phyloP scores from a whole-genome alignment of 2,888 invertebrate genomes.

The Girardia tigrina region DNA sequence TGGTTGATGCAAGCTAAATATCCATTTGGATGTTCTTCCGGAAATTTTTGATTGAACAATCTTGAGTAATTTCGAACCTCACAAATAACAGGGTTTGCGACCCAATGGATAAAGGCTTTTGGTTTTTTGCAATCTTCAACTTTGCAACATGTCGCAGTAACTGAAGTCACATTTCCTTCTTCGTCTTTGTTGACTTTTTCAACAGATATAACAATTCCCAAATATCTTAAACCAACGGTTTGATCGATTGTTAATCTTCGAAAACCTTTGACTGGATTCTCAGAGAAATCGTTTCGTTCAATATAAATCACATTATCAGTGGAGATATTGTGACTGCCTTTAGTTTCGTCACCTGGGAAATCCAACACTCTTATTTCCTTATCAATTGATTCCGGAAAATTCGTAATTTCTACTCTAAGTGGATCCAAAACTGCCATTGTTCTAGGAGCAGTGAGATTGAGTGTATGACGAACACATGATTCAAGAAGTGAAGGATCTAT shows the following conservation, averaged over 20 bases:
- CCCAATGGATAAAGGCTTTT: slow-evolving; percentile 97
- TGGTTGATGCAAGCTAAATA: slow-evolving; percentile 75
- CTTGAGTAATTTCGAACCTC: slow-evolving; percentile 78
- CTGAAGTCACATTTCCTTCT: slow-evolving; percentile 57
- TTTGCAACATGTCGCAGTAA: slow-evolving; percentile 65
- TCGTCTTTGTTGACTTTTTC: slow-evolving; percentile 53
- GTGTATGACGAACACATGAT: slow-evolving; percentile 63
- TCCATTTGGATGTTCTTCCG: slow-evolving; percentile 86
- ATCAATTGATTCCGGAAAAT: slow-evolving; percentile 57
- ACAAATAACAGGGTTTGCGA: slow-evolving; percentile 58
- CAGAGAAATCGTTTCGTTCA: slow-evolving; percentile 74
- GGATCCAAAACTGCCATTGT: slow-evolving; percentile 86
- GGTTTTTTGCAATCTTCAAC: slow-evolving; percentile 66
- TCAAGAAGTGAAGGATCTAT: slow-evolving; percentile 84
- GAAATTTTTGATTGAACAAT: slow-evolving; percentile 84
- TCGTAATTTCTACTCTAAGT: slow-evolving; percentile 66
- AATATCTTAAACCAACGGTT: slow-evolving; percentile 76
- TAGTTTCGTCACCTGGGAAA: slow-evolving; percentile 70
- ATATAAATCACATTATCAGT: slow-evolving; percentile 70
- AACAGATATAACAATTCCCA: slow-evolving; percentile 69
- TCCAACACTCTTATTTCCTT: slow-evolving; percentile 60
- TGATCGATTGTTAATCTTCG: slow-evolving; percentile 71
- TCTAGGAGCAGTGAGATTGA: slow-evolving; percentile 51
- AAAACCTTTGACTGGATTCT: slow-evolving; percentile 72
- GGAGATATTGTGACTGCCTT: slow-evolving; percentile 60